Conservation (phyloP, 1,140 invertebrate species). For the Kradibia gibbosae region DNA sequence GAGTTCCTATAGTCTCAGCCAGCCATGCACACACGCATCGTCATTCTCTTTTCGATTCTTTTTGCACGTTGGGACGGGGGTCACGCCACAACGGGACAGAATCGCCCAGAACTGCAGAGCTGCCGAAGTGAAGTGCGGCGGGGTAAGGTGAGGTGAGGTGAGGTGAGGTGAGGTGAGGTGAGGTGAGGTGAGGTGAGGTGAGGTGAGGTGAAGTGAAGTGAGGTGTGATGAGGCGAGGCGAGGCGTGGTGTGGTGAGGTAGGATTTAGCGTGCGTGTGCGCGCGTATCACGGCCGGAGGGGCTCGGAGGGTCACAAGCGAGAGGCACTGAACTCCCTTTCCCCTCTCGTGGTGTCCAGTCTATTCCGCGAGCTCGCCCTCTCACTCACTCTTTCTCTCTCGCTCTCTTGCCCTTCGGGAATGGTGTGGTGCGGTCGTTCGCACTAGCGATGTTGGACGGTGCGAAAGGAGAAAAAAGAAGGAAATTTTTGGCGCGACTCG, state of each 20-base stretch:
- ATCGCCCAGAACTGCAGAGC: no score
- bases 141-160: not conserved
- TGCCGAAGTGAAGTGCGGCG: not conserved
- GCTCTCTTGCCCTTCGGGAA: no score
- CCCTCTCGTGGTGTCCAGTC: not conserved
- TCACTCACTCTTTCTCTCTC: slow-evolving; percentile 16
- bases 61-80: not conserved
- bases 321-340: slow-evolving; percentile 39
- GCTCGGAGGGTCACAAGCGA: not conserved
- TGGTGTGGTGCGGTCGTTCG: not conserved
- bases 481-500: slow-evolving; percentile 41
- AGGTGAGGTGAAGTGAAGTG: no score
- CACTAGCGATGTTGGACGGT: not conserved
- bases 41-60: not conserved
- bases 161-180: not conserved
- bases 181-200: no score
- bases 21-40: not conserved
- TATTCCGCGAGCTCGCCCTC: not conserved
- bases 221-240: no score
- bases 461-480: not conserved
- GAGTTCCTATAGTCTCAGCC: slow-evolving; percentile 16
- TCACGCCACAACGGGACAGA: no score
- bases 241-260: no score
- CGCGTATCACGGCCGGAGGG: not conserved
- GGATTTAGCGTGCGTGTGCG: no score